Conservation (phyloP, 2,797 vertebrate genomes). For the Cryptoblepharus egeriae region DNA sequence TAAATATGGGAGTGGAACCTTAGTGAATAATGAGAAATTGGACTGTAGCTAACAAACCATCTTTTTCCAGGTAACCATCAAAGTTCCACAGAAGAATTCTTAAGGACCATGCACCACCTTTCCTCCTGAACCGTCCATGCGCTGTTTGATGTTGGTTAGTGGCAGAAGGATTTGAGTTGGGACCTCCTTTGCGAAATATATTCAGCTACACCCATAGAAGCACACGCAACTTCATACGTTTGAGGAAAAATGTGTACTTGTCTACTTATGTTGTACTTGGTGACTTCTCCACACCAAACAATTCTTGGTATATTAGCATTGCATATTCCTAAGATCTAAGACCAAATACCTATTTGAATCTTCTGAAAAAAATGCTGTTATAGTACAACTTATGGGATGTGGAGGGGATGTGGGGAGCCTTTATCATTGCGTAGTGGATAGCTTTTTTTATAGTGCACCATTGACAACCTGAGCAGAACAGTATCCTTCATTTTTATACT, state of each 20-base stretch:
- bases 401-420: background rate
- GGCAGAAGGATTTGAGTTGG: background rate
- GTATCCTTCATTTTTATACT: background rate
- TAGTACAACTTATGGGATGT: no score
- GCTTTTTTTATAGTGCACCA: background rate
- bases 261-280: background rate
- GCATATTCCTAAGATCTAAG: background rate
- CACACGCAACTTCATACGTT: background rate
- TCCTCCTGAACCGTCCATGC: rapidly evolving
- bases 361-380: background rate
- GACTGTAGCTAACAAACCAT: background rate
- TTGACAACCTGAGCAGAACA: background rate
- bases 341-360: background rate
- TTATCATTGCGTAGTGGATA: background rate
- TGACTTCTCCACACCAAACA: background rate
- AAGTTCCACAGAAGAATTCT: slow-evolving; percentile 93
- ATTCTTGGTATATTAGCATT: background rate
- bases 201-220: background rate
- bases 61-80: slow-evolving; percentile 85
- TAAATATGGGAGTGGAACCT: no score
- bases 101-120: slow-evolving; percentile 62
- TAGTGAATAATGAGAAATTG: no score
- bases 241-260: background rate
- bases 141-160: background rate
- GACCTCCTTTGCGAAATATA: background rate